These are phyloP conservation scores for Lydus trimaculatus DNA, from an alignment of 2,888 invertebrate species.

Conservation along the genomic window DNA sequence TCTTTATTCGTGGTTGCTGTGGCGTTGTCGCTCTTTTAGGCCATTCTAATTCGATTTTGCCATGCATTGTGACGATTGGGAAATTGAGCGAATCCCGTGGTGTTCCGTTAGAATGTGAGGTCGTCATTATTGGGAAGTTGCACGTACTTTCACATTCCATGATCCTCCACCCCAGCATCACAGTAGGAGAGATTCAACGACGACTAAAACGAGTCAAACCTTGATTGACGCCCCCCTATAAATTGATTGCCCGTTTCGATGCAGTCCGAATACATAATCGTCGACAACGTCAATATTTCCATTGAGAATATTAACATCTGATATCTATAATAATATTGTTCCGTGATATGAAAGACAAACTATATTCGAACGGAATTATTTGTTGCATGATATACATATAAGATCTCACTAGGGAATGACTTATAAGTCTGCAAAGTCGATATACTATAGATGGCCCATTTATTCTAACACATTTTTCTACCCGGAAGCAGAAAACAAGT, in stretches of 20 bases:
- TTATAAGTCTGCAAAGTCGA: slow-evolving; percentile 39
- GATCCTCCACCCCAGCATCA: not conserved
- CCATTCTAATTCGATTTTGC: slow-evolving; percentile 49
- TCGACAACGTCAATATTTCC: slow-evolving; percentile 45
- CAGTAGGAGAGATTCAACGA: not conserved
- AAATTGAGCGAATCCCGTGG: slow-evolving; percentile 46
- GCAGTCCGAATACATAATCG: slow-evolving; percentile 49
- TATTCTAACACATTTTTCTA: slow-evolving; percentile 32
- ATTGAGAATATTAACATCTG: slow-evolving; percentile 52
- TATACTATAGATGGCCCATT: slow-evolving; percentile 34
- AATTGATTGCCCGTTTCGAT: slow-evolving; percentile 48
- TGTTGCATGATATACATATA: slow-evolving; percentile 33
- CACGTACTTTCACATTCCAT: slow-evolving; percentile 26
- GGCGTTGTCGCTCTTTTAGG: slow-evolving; percentile 33
- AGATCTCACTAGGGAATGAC: slow-evolving; percentile 31
- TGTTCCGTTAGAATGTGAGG: slow-evolving; percentile 39
- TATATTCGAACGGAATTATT: slow-evolving; percentile 26
- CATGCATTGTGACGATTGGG: slow-evolving; percentile 47
- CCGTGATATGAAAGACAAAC: slow-evolving; percentile 51
- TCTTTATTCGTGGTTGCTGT: slow-evolving; percentile 30
- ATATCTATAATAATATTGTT: slow-evolving; percentile 55
- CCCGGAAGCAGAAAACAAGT: slow-evolving; percentile 16
- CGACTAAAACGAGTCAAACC: slow-evolving; percentile 28
- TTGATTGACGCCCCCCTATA: slow-evolving; percentile 45
- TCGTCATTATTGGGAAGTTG: not conserved